Evolutionary conservation across 2,113 vertebrate genomes (phyloP).

Genomic region (Haplochromis burtoni): DNA sequence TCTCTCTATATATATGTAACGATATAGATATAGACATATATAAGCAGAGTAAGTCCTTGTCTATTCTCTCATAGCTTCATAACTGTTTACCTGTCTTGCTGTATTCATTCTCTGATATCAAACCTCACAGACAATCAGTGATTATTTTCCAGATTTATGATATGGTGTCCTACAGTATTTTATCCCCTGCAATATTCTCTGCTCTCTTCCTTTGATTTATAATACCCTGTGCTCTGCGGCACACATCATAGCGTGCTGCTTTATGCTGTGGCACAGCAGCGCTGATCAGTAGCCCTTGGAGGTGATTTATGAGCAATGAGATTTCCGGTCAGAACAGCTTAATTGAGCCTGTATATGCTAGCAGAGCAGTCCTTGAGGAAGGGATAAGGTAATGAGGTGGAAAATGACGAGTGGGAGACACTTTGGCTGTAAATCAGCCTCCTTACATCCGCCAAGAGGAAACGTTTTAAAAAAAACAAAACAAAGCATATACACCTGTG

Average conservation of each 20-base stretch:
- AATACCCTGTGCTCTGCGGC: conserved; percentile 15
- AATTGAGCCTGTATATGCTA: conserved; percentile 71
- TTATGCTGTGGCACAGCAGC: background rate
- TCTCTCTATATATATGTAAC: rapidly evolving
- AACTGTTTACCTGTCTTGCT: conserved; percentile 20
- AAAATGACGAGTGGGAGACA: conserved; percentile 60
- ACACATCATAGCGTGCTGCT: conserved; percentile 11
- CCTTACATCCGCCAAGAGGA: conserved; percentile 27
- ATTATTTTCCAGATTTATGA: conserved; percentile 55
- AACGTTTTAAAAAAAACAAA: background rate
- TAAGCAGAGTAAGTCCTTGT: conserved; percentile 5
- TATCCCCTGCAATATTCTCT: conserved; percentile 36
- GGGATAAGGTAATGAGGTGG: conserved; percentile 64
- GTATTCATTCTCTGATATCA: conserved; percentile 30
- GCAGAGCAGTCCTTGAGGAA: conserved; percentile 64
- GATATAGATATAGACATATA: background rate
- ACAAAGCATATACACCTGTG: background rate
- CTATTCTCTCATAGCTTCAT: conserved; percentile 1
- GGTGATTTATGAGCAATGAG: conserved; percentile 70
- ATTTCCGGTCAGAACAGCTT: conserved; percentile 66
- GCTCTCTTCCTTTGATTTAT: conserved; percentile 56
- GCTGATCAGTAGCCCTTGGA: conserved; percentile 62
- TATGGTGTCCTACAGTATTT: conserved; percentile 43
- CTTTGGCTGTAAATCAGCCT: conserved; percentile 59
- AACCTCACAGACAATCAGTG: conserved; percentile 29